Evolutionary conservation across 2,113 vertebrate species (phyloP), one percentile per base, ranked within the genome.

Genomic region (Morone chrysops): DNA sequence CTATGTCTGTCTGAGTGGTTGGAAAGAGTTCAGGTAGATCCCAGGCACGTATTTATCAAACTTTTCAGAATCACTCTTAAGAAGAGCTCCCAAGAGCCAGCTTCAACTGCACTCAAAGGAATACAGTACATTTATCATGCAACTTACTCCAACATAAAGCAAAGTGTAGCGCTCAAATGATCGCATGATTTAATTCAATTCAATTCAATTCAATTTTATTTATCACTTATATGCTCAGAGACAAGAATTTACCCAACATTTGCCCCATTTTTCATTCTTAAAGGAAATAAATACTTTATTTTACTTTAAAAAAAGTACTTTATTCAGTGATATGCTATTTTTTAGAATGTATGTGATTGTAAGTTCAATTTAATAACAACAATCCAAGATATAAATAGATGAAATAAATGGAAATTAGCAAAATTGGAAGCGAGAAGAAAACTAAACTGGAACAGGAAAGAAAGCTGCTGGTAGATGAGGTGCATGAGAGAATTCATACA

Each of bases 1-100:
- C 43, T 86, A 0, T 94, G 93, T 95, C 38, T 88, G 86, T 92
- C 75, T 53, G 62, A 25, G 43, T 47, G 63, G 61, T 60, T 38
- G 57, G 48, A 45, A 53, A 53, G 25, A 53, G 48, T 54, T 66
- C 12, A 20, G 45, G 67, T 59, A 11, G 31, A 54, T 70, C 18
- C 16, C 17, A 48, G 38, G 45, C 13, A 31, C 0, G 2, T 40
- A n/a, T 53, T 69, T 53, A 38, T 51, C 48, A 40, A 69, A 53
- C 41, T 66, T 8, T 8, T 8, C 20, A 51, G 47, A 20, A 31
- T 31, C 31, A 31, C 31, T 31, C 31, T 31, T 31, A 31, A 31
- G 31, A 31, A 31, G 31, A 14, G 17, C 18, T 14, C 18, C 1
- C 5, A 31, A 48, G 12, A 74, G 41, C 5, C 17, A 13, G 10